Evolutionary conservation across 2,888 invertebrate species (phyloP).

Genomic region (Thymelicus lineola): DNA sequence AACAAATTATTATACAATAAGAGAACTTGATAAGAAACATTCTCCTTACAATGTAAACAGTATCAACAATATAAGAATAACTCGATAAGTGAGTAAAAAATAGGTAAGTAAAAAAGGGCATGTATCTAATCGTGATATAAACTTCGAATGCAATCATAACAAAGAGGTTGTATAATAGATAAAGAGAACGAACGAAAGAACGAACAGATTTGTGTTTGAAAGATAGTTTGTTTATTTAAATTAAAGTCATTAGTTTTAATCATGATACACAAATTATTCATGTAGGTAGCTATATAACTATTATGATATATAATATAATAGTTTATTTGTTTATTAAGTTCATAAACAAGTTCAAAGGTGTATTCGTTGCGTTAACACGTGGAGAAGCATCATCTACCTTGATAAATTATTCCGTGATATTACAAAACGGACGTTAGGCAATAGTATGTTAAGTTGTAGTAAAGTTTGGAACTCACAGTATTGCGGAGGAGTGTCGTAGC

Average conservation of each 20-base stretch:
- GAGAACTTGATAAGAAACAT: too few relatives aligned
- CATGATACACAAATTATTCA: too few relatives aligned
- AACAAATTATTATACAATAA: too few relatives aligned
- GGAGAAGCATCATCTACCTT: conserved; percentile 1
- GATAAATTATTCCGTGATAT: conserved; percentile 27
- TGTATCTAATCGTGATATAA: too few relatives aligned
- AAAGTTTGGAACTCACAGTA: conserved; percentile 47
- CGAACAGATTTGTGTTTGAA: not conserved
- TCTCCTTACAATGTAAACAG: too few relatives aligned
- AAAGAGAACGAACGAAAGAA: too few relatives aligned
- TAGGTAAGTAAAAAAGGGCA: too few relatives aligned
- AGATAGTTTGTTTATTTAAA: not conserved
- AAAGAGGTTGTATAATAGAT: too few relatives aligned
- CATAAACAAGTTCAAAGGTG: not conserved
- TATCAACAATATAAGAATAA: too few relatives aligned
- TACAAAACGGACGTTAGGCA: conserved; percentile 33
- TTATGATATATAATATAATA: not conserved
- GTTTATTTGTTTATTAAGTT: conserved; percentile 6
- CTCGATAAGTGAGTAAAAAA: too few relatives aligned
- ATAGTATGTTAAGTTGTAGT: conserved; percentile 42
- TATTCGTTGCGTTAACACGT: not conserved
- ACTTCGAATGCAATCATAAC: too few relatives aligned
- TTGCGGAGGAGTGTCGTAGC: conserved; percentile 51
- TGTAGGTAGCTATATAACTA: too few relatives aligned
- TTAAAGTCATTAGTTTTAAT: not conserved